Percentiles rank a stretch among this genome's conserved stretches.
These are phyloP conservation scores for Coturnix japonica DNA, from an alignment of 2,113 vertebrate genomes.

Conservation along the genomic window DNA sequence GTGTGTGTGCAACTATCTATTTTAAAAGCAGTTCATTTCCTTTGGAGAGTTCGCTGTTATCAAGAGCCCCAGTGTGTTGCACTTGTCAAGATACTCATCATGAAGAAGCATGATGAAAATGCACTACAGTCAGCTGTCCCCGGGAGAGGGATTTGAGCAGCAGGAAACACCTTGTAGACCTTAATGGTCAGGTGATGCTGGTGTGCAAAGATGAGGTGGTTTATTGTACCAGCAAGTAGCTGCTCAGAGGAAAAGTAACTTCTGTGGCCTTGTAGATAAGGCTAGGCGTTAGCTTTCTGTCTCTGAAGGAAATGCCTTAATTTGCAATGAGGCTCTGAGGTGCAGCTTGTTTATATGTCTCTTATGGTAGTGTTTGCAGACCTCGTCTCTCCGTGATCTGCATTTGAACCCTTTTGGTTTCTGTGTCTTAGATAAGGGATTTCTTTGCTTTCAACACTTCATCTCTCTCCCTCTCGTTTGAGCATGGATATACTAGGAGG, in stretches of 20 bases:
- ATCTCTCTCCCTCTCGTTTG: not conserved
- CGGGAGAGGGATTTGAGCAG: not conserved
- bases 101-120: not conserved
- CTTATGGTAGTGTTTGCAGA: slow-evolving; percentile 29
- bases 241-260: slow-evolving; percentile 50
- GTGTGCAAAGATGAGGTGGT: slow-evolving; percentile 61
- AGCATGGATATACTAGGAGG: not conserved
- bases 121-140: not conserved
- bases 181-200: slow-evolving; percentile 33
- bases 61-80: not conserved
- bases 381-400: slow-evolving; percentile 37
- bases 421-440: slow-evolving; percentile 1
- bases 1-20: not conserved
- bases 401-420: slow-evolving; percentile 46
- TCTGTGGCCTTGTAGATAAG: slow-evolving; percentile 47
- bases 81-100: not conserved
- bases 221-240: slow-evolving; percentile 54
- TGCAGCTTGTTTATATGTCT: slow-evolving; percentile 23
- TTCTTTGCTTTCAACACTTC: not conserved
- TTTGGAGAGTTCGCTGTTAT: not conserved
- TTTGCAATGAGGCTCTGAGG: slow-evolving; percentile 32
- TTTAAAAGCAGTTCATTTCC: not conserved
- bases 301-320: slow-evolving; percentile 27
- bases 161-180: slow-evolving; percentile 23
- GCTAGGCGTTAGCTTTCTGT: slow-evolving; percentile 6